A percentile compares a stretch with the other conserved stretches of the same genome.
phyloP scores from a whole-genome alignment of 2,888 invertebrate species.

The Tachystola acroxantha region DNA sequence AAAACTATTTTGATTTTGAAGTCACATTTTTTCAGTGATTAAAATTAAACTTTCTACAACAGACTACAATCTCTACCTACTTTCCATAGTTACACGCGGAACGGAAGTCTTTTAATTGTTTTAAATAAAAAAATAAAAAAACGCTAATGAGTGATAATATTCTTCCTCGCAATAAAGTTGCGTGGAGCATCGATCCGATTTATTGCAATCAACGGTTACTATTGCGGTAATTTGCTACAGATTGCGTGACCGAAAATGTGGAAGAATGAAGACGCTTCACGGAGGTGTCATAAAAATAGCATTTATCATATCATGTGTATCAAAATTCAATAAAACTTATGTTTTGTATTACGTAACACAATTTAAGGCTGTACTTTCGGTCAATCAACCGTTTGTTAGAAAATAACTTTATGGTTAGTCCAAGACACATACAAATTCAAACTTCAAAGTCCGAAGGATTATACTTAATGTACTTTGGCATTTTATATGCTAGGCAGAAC shows the following conservation, averaged over 20 bases:
- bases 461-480: no score
- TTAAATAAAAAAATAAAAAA: slow-evolving; percentile 6
- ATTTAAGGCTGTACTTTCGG: no score
- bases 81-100: not conserved
- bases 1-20: no score
- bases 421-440: no score
- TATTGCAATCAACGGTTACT: slow-evolving; percentile 52
- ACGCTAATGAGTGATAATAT: slow-evolving; percentile 9
- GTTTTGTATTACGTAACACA: not conserved
- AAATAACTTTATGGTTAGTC: no score
- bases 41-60: no score
- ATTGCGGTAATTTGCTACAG: slow-evolving; percentile 44
- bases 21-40: no score
- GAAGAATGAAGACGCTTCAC: slow-evolving; percentile 29
- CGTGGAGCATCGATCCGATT: slow-evolving; percentile 32
- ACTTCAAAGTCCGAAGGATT: no score
- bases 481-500: no score
- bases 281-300: slow-evolving; percentile 9
- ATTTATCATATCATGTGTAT: slow-evolving; percentile 7
- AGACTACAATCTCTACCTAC: no score
- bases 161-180: slow-evolving; percentile 22
- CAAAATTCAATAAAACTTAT: not conserved
- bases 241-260: slow-evolving; percentile 46
- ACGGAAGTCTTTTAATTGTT: not conserved
- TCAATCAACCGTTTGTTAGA: no score